phyloP scores from a whole-genome alignment of 1,140 invertebrate species.

The Leptopilina boulardi region DNA sequence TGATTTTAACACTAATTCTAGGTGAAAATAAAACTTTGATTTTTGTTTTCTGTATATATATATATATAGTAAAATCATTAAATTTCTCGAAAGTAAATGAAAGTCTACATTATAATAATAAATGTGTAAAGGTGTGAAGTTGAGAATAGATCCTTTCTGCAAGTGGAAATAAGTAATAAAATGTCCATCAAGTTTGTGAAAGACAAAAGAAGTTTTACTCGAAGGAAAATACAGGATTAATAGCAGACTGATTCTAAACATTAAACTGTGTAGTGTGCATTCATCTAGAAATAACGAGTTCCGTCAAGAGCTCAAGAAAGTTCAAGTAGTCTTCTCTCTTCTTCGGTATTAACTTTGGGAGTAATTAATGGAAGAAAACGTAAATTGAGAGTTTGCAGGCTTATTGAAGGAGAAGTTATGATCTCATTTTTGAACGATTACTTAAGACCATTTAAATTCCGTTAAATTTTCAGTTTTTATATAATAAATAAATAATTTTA shows the following conservation, averaged over 20 bases:
- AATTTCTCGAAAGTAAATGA: not conserved
- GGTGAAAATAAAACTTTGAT: no score
- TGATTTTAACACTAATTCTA: no score
- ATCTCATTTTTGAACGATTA: slow-evolving; percentile 15
- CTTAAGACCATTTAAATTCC: not conserved
- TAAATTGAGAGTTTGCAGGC: not conserved
- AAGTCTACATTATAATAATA: not conserved
- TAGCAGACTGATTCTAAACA: not conserved
- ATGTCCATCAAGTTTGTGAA: not conserved
- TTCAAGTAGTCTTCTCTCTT: not conserved
- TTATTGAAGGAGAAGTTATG: slow-evolving; percentile 5
- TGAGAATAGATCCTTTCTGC: not conserved
- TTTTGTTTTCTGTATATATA: not conserved
- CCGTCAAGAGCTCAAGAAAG: slow-evolving; percentile 13
- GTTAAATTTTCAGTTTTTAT: not conserved
- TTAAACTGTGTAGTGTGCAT: not conserved
- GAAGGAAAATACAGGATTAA: not conserved
- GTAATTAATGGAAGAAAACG: slow-evolving; percentile 26
- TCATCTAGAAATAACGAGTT: slow-evolving; percentile 18
- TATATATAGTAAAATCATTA: not conserved
- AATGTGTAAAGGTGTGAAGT: not conserved
- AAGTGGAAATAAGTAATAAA: not conserved
- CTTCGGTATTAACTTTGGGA: not conserved
- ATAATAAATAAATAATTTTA: no score
- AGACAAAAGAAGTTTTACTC: not conserved